Percentiles rank a stretch among this genome's conserved stretches.
phyloP scores from a whole-genome alignment of 1,140 invertebrate species.

The Heliothis virescens region DNA sequence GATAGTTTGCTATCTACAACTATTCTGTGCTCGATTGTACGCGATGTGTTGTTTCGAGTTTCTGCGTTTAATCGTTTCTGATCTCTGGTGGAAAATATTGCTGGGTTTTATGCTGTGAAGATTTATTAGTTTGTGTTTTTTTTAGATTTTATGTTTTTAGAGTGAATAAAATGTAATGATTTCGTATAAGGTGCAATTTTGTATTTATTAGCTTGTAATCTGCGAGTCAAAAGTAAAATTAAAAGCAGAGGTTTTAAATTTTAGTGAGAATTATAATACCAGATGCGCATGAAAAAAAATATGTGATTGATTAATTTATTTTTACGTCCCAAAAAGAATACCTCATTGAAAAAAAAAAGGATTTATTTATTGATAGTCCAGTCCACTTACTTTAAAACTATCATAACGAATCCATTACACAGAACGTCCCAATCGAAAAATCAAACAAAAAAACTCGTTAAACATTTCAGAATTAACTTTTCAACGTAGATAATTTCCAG shows the following conservation, averaged over 20 bases:
- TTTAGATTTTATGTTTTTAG: neutral
- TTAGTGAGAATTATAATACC: too few relatives aligned
- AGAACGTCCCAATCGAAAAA: neutral
- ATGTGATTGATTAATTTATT: too few relatives aligned
- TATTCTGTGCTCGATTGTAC: constrained; percentile 26
- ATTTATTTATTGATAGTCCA: too few relatives aligned
- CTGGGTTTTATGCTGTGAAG: neutral
- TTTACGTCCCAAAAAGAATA: too few relatives aligned
- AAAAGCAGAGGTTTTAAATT: too few relatives aligned
- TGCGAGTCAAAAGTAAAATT: too few relatives aligned
- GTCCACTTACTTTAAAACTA: too few relatives aligned
- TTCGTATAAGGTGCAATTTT: neutral
- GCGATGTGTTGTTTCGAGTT: constrained; percentile 24
- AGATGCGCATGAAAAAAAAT: too few relatives aligned
- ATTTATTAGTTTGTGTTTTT: neutral
- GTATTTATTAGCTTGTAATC: too few relatives aligned
- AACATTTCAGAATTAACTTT: neutral
- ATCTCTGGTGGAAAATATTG: constrained; percentile 27
- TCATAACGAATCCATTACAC: neutral
- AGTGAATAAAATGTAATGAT: neutral
- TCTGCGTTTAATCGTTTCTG: constrained; percentile 26
- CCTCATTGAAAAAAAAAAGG: too few relatives aligned
- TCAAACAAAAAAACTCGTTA: constrained; percentile 2
- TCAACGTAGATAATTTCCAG: neutral
- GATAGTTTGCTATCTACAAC: constrained; percentile 45